Percentiles rank a stretch among this genome's conserved stretches.
phyloP scores from a whole-genome alignment of 2,113 vertebrate genomes.

The Peromyscus polionotus region DNA sequence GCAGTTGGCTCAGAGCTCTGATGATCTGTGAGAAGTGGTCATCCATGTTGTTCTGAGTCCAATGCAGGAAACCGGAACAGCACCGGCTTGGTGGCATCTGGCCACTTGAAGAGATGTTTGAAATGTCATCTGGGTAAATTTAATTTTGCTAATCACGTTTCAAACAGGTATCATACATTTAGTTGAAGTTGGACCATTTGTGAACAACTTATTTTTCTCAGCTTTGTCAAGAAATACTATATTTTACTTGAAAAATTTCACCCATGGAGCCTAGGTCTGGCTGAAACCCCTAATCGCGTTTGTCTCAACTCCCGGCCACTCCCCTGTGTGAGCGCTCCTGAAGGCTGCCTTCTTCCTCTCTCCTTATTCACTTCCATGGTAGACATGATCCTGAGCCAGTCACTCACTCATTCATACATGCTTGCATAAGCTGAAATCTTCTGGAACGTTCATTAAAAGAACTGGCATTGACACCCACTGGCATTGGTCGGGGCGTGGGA shows the following conservation, averaged over 20 bases:
- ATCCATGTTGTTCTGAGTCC: slow-evolving; percentile 18
- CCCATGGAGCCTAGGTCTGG: neutral
- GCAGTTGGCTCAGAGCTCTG: neutral
- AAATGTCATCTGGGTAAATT: neutral
- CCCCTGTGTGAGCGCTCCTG: neutral
- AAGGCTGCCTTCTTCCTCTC: neutral
- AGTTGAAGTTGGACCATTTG: neutral
- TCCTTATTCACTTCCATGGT: neutral
- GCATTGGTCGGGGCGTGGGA: fast-evolving
- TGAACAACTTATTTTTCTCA: neutral
- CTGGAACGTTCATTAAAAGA: neutral
- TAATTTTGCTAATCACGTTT: neutral
- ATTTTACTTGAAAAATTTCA: neutral
- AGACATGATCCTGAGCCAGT: neutral
- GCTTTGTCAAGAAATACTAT: neutral
- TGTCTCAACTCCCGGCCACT: neutral
- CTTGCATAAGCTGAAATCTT: neutral
- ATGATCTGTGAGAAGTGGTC: neutral
- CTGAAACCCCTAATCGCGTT: neutral
- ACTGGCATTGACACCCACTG: neutral
- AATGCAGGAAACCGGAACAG: slow-evolving; percentile 22
- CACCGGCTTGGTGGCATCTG: neutral
- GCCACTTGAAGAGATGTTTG: neutral
- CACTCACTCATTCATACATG: no score
- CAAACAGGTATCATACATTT: slow-evolving; percentile 8